These are phyloP conservation scores for Urosaurus nigricauda DNA, from an alignment of 2,797 vertebrate species.

Conservation along the genomic window DNA sequence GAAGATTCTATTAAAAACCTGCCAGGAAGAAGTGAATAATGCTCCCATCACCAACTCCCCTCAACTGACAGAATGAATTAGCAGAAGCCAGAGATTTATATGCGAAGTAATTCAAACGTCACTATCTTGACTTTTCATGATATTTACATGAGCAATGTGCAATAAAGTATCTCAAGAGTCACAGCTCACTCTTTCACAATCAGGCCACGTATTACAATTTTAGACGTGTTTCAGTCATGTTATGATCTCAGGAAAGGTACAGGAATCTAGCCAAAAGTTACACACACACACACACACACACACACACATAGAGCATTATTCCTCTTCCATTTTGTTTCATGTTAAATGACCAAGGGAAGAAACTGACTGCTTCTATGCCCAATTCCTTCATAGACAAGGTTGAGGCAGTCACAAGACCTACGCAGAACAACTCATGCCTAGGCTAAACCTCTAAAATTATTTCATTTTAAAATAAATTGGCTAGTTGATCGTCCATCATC, in stretches of 20 bases:
- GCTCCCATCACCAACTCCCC: neutral
- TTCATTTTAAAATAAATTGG: no score
- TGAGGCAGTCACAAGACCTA: no score
- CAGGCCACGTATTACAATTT: neutral
- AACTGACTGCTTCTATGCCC: no score
- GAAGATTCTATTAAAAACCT: constrained; percentile 13
- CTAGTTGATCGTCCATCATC: no score
- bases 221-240: neutral
- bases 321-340: no score
- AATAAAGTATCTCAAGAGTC: neutral
- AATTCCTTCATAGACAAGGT: no score
- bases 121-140: neutral
- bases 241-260: neutral
- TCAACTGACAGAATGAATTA: constrained; percentile 4
- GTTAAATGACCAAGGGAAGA: no score
- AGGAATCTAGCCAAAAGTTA: no score
- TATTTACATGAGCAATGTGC: neutral
- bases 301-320: no score
- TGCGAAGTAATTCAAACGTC: neutral
- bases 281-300: no score
- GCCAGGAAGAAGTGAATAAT: neutral
- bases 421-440: no score
- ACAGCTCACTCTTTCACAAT: neutral
- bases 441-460: no score
- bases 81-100: neutral